These are phyloP conservation scores for Rhyzopertha dominica DNA, from an alignment of 1,140 invertebrate genomes.

Conservation along the genomic window DNA sequence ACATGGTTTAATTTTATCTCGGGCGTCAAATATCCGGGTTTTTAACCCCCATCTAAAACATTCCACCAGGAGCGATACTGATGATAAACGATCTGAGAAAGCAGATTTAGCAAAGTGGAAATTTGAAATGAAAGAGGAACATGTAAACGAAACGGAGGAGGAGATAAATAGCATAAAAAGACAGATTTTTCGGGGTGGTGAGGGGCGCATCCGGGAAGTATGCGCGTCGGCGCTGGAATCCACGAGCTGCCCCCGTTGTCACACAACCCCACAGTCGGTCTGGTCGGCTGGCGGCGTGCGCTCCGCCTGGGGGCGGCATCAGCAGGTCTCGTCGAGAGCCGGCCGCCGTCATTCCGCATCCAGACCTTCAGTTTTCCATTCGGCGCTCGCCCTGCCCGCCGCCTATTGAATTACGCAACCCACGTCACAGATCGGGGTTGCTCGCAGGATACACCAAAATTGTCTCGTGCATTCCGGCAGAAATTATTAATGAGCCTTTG, in stretches of 20 bases:
- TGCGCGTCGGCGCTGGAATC: constrained; percentile 24
- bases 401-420: constrained; percentile 13
- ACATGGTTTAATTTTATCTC: too few species aligned
- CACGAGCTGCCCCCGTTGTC: constrained; percentile 24
- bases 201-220: constrained; percentile 23
- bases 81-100: constrained; percentile 35
- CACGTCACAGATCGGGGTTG: constrained; percentile 16
- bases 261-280: constrained; percentile 28
- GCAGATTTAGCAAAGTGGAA: constrained; percentile 35
- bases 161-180: constrained; percentile 36
- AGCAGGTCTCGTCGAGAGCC: not conserved
- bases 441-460: constrained; percentile 17
- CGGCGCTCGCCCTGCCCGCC: constrained; percentile 3
- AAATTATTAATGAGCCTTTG: constrained; percentile 20
- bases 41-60: too few species aligned
- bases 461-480: constrained; percentile 17
- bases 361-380: not conserved
- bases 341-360: not conserved
- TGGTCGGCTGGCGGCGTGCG: constrained; percentile 15
- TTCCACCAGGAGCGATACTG: too few species aligned
- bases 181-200: constrained; percentile 31
- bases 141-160: constrained; percentile 34
- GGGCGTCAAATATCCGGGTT: too few species aligned
- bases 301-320: not conserved
- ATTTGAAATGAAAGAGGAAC: constrained; percentile 35